Evolutionary conservation across 1,140 invertebrate species (phyloP), one percentile per base, ranked within the genome.

Genomic region (Caenorhabditis briggsae): DNA sequence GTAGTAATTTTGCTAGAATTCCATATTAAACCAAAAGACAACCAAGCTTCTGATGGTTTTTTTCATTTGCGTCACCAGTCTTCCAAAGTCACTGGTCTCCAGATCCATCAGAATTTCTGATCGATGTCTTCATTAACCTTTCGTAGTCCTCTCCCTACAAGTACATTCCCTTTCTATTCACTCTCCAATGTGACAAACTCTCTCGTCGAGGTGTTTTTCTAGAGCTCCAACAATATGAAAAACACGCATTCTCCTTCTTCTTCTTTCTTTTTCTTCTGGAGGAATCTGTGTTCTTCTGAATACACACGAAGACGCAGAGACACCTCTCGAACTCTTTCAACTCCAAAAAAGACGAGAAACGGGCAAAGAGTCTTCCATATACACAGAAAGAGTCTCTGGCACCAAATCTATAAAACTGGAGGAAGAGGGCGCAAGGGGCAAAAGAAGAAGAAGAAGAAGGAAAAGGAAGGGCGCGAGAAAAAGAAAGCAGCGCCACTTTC

Each of bases 341-440:
- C 46, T 78, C n/a, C n/a, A 50, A 20, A 50, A n/a, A n/a, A n/a
- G n/a, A n/a, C n/a, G n/a, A 50, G 18, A 11, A 5, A 2, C 65
- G 65, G 65, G 65, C 65, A 48, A 74, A 74, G 65, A 25, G 46
- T 20, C 64, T 70, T 23, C 33, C 33, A 23, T 18, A 78, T 50
- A 78, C n/a, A 78, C n/a, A 78, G 46, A 78, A 33, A 78, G n/a
- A 48, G n/a, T 50, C n/a, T 25, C 70, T 48, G n/a, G 46, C 46
- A 41, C 70, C 70, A 78, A 78, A 78, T 78, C 70, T 50, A 78
- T 78, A 78, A 78, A 78, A 78, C 70, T 50, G 70, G 70, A 78
- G 70, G 70, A 78, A 78, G 43, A 50, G 46, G 70, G 70, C 43
- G 70, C 70, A 78, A 50, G 23, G 11, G 11, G 61, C 12, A 33